Evolutionary conservation across 2,888 invertebrate genomes (phyloP).

Genomic region (Bombylius major): DNA sequence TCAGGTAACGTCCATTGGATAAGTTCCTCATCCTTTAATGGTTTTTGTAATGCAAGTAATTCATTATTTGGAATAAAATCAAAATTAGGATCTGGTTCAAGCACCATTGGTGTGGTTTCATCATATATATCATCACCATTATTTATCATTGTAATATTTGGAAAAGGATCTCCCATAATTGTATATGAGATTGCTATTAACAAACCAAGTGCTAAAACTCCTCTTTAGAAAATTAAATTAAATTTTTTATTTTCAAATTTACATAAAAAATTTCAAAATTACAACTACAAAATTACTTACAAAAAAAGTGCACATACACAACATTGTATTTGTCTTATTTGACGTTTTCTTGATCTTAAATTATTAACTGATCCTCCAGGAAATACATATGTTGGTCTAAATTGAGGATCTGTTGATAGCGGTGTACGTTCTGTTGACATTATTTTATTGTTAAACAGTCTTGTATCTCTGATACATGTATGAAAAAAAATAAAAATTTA

Average conservation of each 20-base stretch:
- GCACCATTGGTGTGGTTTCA: neutral
- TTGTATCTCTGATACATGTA: too few relatives aligned
- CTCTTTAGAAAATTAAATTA: slow-evolving; percentile 10
- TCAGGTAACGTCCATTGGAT: slow-evolving; percentile 12
- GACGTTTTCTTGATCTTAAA: slow-evolving; percentile 34
- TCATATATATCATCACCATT: neutral
- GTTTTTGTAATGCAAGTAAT: slow-evolving; percentile 6
- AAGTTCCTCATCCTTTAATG: slow-evolving; percentile 14
- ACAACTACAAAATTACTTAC: slow-evolving; percentile 42
- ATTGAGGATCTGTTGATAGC: slow-evolving; percentile 32
- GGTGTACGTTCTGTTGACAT: slow-evolving; percentile 42
- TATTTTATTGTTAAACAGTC: neutral
- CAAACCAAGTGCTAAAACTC: slow-evolving; percentile 15
- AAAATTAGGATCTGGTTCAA: slow-evolving; percentile 3
- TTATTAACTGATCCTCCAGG: slow-evolving; percentile 31
- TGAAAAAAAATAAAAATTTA: too few relatives aligned
- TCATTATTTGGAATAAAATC: slow-evolving; percentile 10
- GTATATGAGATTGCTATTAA: slow-evolving; percentile 16
- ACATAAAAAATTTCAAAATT: neutral
- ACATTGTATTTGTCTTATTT: slow-evolving; percentile 51
- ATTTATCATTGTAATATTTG: neutral
- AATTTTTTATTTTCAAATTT: neutral
- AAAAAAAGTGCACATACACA: slow-evolving; percentile 53
- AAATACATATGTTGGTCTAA: slow-evolving; percentile 39
- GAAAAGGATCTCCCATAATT: slow-evolving; percentile 1